Evolutionary conservation across 2,888 invertebrate species (phyloP), one percentile per base, ranked within the genome.

Genomic region (Ommatoiulus sabulosus): DNA sequence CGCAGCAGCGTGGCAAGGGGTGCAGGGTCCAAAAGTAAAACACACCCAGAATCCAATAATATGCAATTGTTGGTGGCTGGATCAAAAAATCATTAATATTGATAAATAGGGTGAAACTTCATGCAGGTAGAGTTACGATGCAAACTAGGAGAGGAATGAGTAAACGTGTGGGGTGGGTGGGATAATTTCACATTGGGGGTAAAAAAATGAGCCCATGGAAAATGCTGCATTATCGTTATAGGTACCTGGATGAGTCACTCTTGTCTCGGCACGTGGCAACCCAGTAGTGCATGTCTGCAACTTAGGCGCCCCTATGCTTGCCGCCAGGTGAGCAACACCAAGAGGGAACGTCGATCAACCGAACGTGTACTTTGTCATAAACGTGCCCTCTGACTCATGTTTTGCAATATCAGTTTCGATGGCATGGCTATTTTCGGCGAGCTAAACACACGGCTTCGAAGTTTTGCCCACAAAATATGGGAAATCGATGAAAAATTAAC

Each of bases 21-120:
- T 63, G 63, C 63, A 63, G 20, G 63, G 6, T 6, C 63, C 63
- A 63, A 63, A 63, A 63, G 6, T 15, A 20, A 5, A 63, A 63
- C 63, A 63, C 63, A 63, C 63, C 63, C 63, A 63, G 63, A 63
- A 63, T 63, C 63, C 63, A 63, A 63, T 63, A 63, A 63, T 63
- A 63, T 15, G 63, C 63, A 63, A 63, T 63, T 63, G 63, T 63
- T 63, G n/a, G 5, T 63, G 63, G n/a, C 63, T n/a, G 63, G 63
- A 63, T 63, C 63, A n/a, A 15, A 63, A 63, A 63, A 63, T 63
- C 63, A 63, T 63, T 63, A 63, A 63, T 63, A 63, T 63, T 63
- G 63, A 63, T 63, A 63, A 63, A 63, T 63, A 63, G 63, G 63
- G 63, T n/a, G 63, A 20, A 63, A 63, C n/a, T 63, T 63, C 63